Base-by-base conservation (phyloP, 1,140 invertebrate genomes). In the Cotesia typhae region DNA sequence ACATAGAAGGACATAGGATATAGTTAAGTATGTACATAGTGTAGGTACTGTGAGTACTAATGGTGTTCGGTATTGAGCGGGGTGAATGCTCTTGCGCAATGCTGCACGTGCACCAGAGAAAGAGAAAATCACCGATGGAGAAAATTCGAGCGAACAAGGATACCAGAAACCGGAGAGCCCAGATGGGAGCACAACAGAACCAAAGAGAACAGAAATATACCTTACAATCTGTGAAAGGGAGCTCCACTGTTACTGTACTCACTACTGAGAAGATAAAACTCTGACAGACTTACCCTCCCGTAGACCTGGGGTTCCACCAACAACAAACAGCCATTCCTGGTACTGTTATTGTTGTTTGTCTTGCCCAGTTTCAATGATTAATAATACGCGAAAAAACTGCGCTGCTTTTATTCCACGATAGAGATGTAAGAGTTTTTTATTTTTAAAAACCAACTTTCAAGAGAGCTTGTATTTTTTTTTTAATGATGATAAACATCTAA, bases 31-130 rank as follows among this genome's bases (percentile, higher is more conserved):
- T 47, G 41, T 47, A 47, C 41, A 47, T 47, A 47, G 41, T 64
- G 53, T 51, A 10, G 63, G 47, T 60, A 59, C 52, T 51, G 55
- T 47, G 6, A 10, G 41, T 47, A 47, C 41, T 47, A 47, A 47
- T 47, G 41, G 41, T 70, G 75, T 74, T 74, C 57, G 81, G 82
- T 85, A 86, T 86, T 84, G 84, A 85, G 79, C 84, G 84, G 80
- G 84, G 84, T 86, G 82, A 86, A 86, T 76, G 84, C 83, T 85
- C 84, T 85, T 86, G 84, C 84, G 84, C 84, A 86, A 85, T 85
- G 74, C 59, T 72, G 76, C 75, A 77, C 78, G 36, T 75, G 65
- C 37, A 74, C 28, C 35, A 72, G 28, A 28, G 28, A 57, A 55
- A 64, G 14, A 68, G 51, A n/a, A 73, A 59, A 53, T 41, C n/a